Percentiles rank a stretch among this genome's conserved stretches.
Evolutionary conservation across 2,113 vertebrate genomes (phyloP).

Genomic region (Apodemus sylvaticus): DNA sequence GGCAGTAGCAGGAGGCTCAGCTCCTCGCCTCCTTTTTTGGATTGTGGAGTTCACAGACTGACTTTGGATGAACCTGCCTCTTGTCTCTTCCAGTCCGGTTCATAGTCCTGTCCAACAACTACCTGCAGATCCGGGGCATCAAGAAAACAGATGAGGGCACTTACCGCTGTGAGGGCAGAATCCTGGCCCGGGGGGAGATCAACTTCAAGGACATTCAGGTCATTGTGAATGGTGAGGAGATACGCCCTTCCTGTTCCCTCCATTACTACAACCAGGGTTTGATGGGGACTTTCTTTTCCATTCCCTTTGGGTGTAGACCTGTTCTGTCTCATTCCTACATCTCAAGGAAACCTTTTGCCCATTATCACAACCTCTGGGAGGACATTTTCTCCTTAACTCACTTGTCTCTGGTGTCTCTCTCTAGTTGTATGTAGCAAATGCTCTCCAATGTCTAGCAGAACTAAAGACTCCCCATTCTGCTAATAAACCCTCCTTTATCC

Average conservation of each 20-base stretch:
- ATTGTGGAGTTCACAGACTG: background rate
- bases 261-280: background rate
- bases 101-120: conserved; percentile 94
- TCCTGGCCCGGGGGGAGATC: conserved; percentile 96
- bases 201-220: conserved; percentile 96
- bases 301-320: background rate
- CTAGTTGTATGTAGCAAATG: background rate
- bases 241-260: background rate
- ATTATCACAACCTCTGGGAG: background rate
- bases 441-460: background rate
- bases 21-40: no score
- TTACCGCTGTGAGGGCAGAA: conserved; percentile 96
- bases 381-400: background rate
- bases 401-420: background rate
- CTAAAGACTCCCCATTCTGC: background rate
- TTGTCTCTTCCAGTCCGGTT: conserved; percentile 91
- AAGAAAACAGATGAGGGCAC: conserved; percentile 97
- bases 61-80: conserved; percentile 38
- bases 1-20: background rate
- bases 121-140: conserved; percentile 96
- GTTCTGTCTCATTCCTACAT: background rate
- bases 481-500: background rate
- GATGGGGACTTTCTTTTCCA: background rate
- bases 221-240: conserved; percentile 95
- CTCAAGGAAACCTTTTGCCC: background rate